A percentile compares a stretch with the other conserved stretches of the same genome.
Evolutionary conservation across 2,888 invertebrate genomes (phyloP).

Genomic region (Anthrax anthrax): DNA sequence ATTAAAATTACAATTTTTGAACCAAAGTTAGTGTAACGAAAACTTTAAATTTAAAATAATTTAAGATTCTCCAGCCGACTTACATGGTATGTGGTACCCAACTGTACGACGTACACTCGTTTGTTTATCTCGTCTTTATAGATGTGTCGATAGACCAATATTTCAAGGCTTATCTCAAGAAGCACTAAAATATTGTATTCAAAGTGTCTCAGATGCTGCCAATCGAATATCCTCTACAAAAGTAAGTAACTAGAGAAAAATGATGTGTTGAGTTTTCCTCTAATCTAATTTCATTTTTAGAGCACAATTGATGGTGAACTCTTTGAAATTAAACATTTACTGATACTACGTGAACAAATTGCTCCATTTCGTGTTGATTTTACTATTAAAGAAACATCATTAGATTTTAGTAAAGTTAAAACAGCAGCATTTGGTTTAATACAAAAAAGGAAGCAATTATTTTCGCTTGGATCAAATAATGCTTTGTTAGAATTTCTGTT

Average conservation of each 20-base stretch:
- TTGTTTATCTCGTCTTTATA: conserved; percentile 73
- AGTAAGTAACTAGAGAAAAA: conserved; percentile 26
- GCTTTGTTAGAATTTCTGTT: conserved; percentile 81
- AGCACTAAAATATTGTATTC: conserved; percentile 80
- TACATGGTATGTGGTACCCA: conserved; percentile 99
- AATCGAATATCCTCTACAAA: conserved; percentile 61
- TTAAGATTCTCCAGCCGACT: conserved; percentile 74
- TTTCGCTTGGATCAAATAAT: conserved; percentile 77
- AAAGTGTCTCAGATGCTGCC: conserved; percentile 73
- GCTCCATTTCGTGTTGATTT: conserved; percentile 96
- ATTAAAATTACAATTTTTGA: too few relatives aligned
- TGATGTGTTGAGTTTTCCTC: not conserved
- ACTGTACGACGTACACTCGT: conserved; percentile 89
- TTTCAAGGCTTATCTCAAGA: conserved; percentile 97
- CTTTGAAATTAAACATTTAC: conserved; percentile 95
- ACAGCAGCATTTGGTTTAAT: conserved; percentile 64
- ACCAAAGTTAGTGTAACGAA: too few relatives aligned
- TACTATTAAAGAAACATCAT: conserved; percentile 77
- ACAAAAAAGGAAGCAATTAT: conserved; percentile 69
- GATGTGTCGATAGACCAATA: conserved; percentile 86
- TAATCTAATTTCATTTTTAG: conserved; percentile 26
- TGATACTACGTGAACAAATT: conserved; percentile 94
- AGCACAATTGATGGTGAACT: conserved; percentile 82
- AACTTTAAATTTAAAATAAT: not conserved
- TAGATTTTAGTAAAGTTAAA: conserved; percentile 89